Percentiles rank a stretch among this genome's conserved stretches.
Conservation (phyloP, 1,140 invertebrate species). For the Lepidurus packardi region DNA sequence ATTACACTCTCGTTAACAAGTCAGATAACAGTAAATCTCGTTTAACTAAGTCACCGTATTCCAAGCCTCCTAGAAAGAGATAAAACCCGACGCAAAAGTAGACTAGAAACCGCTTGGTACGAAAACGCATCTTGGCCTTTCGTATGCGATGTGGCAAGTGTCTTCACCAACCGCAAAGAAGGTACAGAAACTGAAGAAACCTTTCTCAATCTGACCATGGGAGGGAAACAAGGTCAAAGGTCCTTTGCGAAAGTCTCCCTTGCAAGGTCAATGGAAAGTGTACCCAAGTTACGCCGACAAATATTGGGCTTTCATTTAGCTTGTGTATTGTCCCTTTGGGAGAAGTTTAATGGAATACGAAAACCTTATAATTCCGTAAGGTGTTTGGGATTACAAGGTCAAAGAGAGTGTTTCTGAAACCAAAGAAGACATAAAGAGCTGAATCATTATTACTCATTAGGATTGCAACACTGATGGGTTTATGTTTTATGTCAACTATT, state of each 20-base stretch:
- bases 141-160: background rate
- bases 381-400: background rate
- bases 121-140: conserved; percentile 22
- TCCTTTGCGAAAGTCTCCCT: background rate
- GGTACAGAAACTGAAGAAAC: background rate
- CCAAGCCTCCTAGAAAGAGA: conserved; percentile 28
- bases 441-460: background rate
- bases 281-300: background rate
- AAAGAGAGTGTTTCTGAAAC: background rate
- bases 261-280: conserved; percentile 3
- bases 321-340: conserved; percentile 18
- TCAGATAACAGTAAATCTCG: too few species aligned
- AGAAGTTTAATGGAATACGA: background rate
- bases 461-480: background rate
- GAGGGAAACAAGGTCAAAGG: background rate
- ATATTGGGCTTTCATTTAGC: background rate
- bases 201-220: background rate
- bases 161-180: background rate
- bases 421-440: background rate
- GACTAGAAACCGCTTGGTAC: conserved; percentile 25
- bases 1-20: too few species aligned
- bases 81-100: conserved; percentile 25
- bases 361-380: conserved; percentile 18
- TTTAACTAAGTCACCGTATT: conserved; percentile 24
- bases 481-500: too few species aligned